Evolutionary conservation across 2,113 vertebrate genomes (phyloP).

Genomic region (Pimephales promelas): DNA sequence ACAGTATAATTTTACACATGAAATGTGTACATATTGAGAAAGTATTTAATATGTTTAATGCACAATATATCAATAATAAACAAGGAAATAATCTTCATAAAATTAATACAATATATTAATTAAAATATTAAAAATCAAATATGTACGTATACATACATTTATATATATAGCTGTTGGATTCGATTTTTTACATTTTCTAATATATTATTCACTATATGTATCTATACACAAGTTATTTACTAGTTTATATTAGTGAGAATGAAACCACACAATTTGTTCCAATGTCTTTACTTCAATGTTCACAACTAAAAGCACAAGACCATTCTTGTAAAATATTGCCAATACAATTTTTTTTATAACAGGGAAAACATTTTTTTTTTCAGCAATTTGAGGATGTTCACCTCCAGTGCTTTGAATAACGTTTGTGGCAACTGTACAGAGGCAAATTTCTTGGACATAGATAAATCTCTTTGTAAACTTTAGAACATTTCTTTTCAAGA

Average conservation of each 20-base stretch:
- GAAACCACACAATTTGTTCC: neutral
- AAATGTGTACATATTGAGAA: neutral
- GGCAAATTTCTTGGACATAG: neutral
- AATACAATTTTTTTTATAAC: slow-evolving; percentile 41
- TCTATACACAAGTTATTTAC: neutral
- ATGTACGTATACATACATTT: too few relatives aligned
- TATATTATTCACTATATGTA: neutral
- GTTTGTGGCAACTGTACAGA: slow-evolving; percentile 43
- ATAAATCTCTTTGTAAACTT: slow-evolving; percentile 56
- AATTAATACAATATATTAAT: neutral
- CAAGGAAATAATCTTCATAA: neutral
- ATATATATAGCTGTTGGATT: too few relatives aligned
- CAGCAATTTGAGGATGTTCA: slow-evolving; percentile 32
- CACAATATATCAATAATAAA: neutral
- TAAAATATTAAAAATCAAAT: neutral
- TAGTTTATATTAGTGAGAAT: neutral
- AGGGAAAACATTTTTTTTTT: slow-evolving; percentile 7
- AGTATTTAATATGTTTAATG: neutral
- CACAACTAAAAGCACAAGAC: slow-evolving; percentile 51
- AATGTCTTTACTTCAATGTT: slow-evolving; percentile 52
- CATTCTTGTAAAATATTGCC: slow-evolving; percentile 47
- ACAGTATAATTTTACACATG: neutral
- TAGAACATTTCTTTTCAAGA: slow-evolving; percentile 39
- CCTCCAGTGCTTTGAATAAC: slow-evolving; percentile 38
- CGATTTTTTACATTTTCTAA: neutral